Percentiles rank a stretch among this genome's conserved stretches.
phyloP scores from a whole-genome alignment of 2,888 invertebrate species.

The Spicauda simplicius region DNA sequence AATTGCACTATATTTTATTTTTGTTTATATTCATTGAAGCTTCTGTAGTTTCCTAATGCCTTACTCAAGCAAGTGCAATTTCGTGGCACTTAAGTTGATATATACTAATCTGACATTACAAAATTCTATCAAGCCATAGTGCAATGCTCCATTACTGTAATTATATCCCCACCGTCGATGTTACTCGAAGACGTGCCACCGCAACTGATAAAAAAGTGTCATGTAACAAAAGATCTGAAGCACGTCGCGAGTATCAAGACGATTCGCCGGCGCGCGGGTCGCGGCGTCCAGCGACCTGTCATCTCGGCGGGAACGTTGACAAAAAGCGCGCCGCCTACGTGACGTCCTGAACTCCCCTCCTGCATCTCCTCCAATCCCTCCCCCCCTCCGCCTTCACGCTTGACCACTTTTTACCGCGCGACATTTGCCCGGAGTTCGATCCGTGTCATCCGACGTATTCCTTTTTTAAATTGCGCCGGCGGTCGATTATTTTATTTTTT shows the following conservation, averaged over 20 bases:
- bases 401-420: slow-evolving; percentile 84
- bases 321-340: slow-evolving; percentile 84
- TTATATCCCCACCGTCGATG: slow-evolving; percentile 19
- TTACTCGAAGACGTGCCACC: slow-evolving; percentile 25
- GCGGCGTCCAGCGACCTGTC: slow-evolving; percentile 83
- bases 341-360: slow-evolving; percentile 71
- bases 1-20: too few relatives aligned
- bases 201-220: slow-evolving; percentile 28
- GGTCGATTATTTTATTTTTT: slow-evolving; percentile 80
- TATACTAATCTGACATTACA: neutral
- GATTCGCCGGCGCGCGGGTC: slow-evolving; percentile 59
- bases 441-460: slow-evolving; percentile 85
- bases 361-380: slow-evolving; percentile 37
- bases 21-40: too few relatives aligned
- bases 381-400: slow-evolving; percentile 55
- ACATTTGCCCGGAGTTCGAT: slow-evolving; percentile 85
- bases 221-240: slow-evolving; percentile 22
- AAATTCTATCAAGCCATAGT: slow-evolving; percentile 16
- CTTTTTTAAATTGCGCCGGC: slow-evolving; percentile 82
- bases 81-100: neutral
- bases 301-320: slow-evolving; percentile 84
- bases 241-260: slow-evolving; percentile 67
- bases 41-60: too few relatives aligned
- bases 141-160: slow-evolving; percentile 19
- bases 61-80: too few relatives aligned